Base-by-base conservation (phyloP, 92 coral and sea anemone genomes). In the Porites evermanni region DNA sequence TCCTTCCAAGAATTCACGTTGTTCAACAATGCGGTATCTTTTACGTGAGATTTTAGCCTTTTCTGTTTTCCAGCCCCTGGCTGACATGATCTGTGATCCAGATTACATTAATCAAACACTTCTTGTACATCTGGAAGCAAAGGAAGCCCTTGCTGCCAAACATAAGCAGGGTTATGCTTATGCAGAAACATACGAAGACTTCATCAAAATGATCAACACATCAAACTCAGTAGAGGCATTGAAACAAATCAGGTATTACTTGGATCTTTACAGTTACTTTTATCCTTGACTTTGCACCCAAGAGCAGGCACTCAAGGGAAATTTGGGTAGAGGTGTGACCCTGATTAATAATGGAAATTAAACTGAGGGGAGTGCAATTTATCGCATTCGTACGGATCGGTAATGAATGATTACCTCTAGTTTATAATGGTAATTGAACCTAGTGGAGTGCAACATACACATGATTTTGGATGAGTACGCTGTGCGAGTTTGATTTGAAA, bases 151-250 rank as follows among this genome's bases (percentile, higher is more conserved):
- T 24, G 77, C 99, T 12, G 99, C 95, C 19, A 90, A 95, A 65
- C 99, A 97, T 84, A 97, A 97, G 85, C 98, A 96, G 75, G 97
- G 98, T 13, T 97, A 97, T 93, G 99, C 99, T 17, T 97, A 97
- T 93, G 99, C 99, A 52, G 99, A 97, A 83, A 97, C 99, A 11
- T 97, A 97, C 71, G 99, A 97, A 85, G 99, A 97, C 67, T 97
- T 97, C 61, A 97, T 97, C 26, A 89, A 95, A 72, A 89, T 97
- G 98, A 97, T 97, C 66, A 97, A 89, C 81, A 91, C 98, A 13
- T 94, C 95, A 60, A 94, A 93, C 70, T 95, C 98, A 53, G 98
- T 97, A 19, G 99, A 97, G 76, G 92, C 94, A 53, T 82, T 97
- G 56, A 97, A 97, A 83, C 98, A 93, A 84, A 90, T 97, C 79